Evolutionary conservation across 2,797 vertebrate species (phyloP).

Genomic region (Mionectes olivaceus): DNA sequence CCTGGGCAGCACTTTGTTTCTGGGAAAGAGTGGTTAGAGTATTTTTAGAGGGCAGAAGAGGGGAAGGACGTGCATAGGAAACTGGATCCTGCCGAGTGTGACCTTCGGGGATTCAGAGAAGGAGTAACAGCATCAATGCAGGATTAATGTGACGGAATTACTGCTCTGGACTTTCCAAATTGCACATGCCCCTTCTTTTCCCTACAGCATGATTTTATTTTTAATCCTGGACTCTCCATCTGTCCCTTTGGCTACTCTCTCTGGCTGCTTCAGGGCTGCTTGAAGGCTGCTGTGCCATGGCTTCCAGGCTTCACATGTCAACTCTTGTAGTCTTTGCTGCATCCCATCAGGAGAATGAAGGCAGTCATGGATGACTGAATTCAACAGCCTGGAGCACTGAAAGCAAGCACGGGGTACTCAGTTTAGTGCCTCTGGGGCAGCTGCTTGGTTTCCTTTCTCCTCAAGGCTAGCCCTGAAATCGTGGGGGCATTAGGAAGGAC

Average conservation of each 20-base stretch:
- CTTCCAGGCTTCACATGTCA: conserved; percentile 33
- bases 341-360: conserved; percentile 27
- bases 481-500: neutral
- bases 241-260: conserved; percentile 67
- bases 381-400: neutral
- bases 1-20: neutral
- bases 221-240: conserved; percentile 55
- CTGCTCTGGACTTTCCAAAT: conserved; percentile 45
- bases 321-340: conserved; percentile 41
- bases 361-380: neutral
- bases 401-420: neutral
- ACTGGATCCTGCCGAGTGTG: neutral
- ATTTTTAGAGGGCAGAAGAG: conserved; percentile 29
- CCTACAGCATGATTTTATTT: conserved; percentile 53
- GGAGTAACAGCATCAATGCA: neutral
- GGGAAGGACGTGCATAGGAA: neutral
- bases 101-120: conserved; percentile 27
- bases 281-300: conserved; percentile 40
- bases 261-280: conserved; percentile 65
- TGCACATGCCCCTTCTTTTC: conserved; percentile 42
- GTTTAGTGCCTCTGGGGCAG: neutral
- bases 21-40: neutral
- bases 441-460: neutral
- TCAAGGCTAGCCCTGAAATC: neutral
- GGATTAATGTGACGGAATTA: conserved; percentile 8